phyloP scores from a whole-genome alignment of 2,797 vertebrate genomes.

The Dermochelys coriacea region DNA sequence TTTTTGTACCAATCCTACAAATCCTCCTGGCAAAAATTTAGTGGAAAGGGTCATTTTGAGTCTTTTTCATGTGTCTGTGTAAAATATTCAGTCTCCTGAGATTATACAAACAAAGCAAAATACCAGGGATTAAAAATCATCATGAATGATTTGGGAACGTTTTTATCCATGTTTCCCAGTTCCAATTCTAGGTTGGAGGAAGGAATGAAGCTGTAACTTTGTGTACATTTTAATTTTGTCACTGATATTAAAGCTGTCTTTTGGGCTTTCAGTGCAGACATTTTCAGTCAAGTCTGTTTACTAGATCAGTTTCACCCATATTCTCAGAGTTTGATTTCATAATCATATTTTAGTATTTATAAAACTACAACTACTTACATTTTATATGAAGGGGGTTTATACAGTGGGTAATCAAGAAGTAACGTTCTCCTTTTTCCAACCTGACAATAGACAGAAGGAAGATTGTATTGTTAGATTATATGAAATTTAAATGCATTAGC shows the following conservation, averaged over 20 bases:
- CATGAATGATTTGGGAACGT: neutral
- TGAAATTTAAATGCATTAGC: constrained; percentile 63
- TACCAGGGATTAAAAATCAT: neutral
- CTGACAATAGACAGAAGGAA: neutral
- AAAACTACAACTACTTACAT: neutral
- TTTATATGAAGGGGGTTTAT: neutral
- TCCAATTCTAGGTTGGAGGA: neutral
- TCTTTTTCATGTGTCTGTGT: neutral
- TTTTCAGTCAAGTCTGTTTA: neutral
- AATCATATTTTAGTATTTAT: neutral
- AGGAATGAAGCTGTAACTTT: neutral
- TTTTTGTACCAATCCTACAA: neutral
- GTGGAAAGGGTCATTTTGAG: neutral
- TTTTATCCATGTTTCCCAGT: neutral
- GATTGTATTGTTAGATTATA: constrained; percentile 42
- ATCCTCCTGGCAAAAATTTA: neutral
- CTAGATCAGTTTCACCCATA: neutral
- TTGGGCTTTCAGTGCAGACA: neutral
- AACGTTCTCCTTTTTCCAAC: neutral
- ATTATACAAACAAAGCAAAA: neutral
- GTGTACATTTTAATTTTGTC: constrained; percentile 24
- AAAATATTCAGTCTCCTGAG: neutral
- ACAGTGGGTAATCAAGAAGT: neutral
- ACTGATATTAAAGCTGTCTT: neutral
- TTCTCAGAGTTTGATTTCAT: neutral